Conservation (phyloP, 2,113 vertebrate species). For the Cyprinodon variegatus region DNA sequence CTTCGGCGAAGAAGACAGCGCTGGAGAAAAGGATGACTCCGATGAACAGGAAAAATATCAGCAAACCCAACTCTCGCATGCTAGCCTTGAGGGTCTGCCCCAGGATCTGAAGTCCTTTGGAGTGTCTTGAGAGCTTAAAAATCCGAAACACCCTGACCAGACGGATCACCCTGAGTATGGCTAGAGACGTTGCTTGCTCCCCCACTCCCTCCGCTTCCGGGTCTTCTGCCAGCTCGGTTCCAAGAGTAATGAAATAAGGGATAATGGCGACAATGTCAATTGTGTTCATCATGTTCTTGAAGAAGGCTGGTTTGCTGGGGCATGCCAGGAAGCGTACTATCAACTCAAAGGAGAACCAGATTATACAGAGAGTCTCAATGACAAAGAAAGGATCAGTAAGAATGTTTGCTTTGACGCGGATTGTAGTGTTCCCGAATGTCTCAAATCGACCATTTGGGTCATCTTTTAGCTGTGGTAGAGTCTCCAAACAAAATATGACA, state of each 20-base stretch:
- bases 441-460: constrained; percentile 79
- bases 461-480: constrained; percentile 92
- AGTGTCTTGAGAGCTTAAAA: constrained; percentile 98
- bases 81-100: constrained; percentile 99
- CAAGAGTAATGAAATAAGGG: constrained; percentile 97
- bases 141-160: constrained; percentile 99
- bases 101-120: constrained; percentile 98
- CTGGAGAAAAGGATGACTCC: constrained; percentile 99
- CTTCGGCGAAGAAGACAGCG: constrained; percentile 98
- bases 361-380: constrained; percentile 96
- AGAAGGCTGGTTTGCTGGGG: constrained; percentile 97
- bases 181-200: constrained; percentile 97
- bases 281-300: constrained; percentile 99
- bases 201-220: constrained; percentile 85
- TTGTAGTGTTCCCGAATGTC: constrained; percentile 86
- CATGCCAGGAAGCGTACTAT: constrained; percentile 96
- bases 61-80: constrained; percentile 96
- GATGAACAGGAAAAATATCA: constrained; percentile 99
- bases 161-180: constrained; percentile 98
- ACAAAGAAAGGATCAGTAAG: constrained; percentile 97
- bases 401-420: constrained; percentile 89
- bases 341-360: constrained; percentile 99
- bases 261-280: constrained; percentile 99
- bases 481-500: constrained; percentile 98
- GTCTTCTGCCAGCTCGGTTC: constrained; percentile 95